Conservation (phyloP, 2,888 invertebrate genomes). For the Chalcis sispes region DNA sequence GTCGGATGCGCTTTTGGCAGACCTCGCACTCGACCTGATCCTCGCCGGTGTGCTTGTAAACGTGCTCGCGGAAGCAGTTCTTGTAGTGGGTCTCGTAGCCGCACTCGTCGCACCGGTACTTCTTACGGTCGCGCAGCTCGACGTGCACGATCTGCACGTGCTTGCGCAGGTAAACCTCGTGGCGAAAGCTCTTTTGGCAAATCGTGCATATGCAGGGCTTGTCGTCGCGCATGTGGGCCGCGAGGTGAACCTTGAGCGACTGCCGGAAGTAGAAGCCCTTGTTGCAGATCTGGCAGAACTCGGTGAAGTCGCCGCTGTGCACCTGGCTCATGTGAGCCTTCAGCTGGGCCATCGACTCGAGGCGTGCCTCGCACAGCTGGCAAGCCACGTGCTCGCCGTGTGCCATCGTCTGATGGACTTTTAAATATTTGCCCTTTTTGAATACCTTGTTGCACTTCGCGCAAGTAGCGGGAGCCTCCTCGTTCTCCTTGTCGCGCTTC, state of each 20-base stretch:
- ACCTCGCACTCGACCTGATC: constrained; percentile 72
- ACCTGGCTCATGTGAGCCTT: constrained; percentile 67
- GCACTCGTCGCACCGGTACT: constrained; percentile 77
- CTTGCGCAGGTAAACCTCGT: constrained; percentile 77
- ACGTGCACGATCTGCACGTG: constrained; percentile 72
- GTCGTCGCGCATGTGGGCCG: constrained; percentile 64
- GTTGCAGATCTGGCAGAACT: constrained; percentile 70
- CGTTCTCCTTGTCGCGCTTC: not conserved
- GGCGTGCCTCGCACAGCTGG: constrained; percentile 70
- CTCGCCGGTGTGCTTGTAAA: constrained; percentile 74
- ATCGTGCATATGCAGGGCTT: constrained; percentile 60
- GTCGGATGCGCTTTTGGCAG: constrained; percentile 68
- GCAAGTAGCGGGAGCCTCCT: constrained; percentile 61
- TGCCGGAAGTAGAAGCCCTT: constrained; percentile 72
- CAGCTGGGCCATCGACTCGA: constrained; percentile 69
- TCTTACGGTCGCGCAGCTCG: constrained; percentile 75
- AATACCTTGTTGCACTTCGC: constrained; percentile 66
- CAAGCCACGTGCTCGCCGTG: constrained; percentile 72
- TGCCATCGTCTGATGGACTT: constrained; percentile 63
- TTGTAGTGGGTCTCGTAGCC: constrained; percentile 75
- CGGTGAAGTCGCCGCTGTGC: constrained; percentile 78
- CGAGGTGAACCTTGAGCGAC: constrained; percentile 69
- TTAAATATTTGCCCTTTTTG: constrained; percentile 66
- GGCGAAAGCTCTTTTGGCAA: constrained; percentile 77
- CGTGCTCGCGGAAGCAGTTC: constrained; percentile 74